Percentiles rank a stretch among this genome's conserved stretches.
These are phyloP conservation scores for Cossypha dichroa DNA, from an alignment of 2,797 vertebrate species.

Conservation along the genomic window DNA sequence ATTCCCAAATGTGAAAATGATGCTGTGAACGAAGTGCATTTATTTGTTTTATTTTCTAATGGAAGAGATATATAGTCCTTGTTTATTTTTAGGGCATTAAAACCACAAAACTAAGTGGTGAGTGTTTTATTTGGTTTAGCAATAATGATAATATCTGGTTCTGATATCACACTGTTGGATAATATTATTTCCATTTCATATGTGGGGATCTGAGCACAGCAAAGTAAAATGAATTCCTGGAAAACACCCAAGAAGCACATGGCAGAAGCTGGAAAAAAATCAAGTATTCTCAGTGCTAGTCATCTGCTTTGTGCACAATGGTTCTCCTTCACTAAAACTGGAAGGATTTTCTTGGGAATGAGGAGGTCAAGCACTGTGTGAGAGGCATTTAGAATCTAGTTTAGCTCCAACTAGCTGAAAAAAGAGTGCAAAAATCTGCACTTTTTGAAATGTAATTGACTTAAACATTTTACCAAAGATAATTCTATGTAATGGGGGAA, in stretches of 20 bases:
- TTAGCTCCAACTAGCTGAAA: not conserved
- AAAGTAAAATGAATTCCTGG: not conserved
- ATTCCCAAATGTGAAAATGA: not conserved
- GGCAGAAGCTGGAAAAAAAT: conserved; percentile 40
- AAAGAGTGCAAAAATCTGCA: not conserved
- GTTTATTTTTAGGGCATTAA: not conserved
- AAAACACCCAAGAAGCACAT: conserved; percentile 28
- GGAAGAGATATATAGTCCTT: not conserved
- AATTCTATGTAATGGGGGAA: not conserved
- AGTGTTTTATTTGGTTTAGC: not conserved
- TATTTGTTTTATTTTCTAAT: not conserved
- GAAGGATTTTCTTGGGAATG: conserved; percentile 4
- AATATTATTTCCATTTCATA: not conserved
- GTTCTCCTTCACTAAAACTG: conserved; percentile 28
- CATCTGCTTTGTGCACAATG: conserved; percentile 35
- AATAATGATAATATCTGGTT: not conserved
- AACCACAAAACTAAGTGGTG: not conserved
- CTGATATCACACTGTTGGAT: not conserved
- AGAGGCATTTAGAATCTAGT: not conserved
- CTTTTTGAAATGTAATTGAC: not conserved
- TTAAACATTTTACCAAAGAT: not conserved
- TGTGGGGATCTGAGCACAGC: not conserved
- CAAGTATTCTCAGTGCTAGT: conserved; percentile 11
- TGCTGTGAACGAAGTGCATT: not conserved
- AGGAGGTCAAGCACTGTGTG: not conserved